Conservation (phyloP, 2,888 invertebrate species). For the Lepidochitona cinerea region DNA sequence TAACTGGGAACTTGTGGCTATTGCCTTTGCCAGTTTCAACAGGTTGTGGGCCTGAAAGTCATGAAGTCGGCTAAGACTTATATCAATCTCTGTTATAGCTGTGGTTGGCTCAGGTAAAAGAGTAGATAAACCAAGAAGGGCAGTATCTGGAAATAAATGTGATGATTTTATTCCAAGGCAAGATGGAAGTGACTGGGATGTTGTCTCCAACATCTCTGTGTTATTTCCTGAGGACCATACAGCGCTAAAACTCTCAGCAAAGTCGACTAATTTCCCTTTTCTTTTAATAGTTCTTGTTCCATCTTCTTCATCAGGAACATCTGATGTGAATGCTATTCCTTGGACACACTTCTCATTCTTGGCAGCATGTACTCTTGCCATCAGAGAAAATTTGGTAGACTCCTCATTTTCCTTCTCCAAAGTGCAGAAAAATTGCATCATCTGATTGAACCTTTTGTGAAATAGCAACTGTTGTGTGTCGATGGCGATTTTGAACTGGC, state of each 20-base stretch:
- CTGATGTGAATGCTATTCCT: conserved; percentile 2
- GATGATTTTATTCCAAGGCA: conserved; percentile 30
- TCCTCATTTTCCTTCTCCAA: conserved; percentile 45
- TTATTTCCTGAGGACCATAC: conserved; percentile 46
- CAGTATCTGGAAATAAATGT: conserved; percentile 37
- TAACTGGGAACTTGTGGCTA: conserved; percentile 39
- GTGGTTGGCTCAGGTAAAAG: conserved; percentile 28
- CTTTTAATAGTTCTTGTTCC: background rate
- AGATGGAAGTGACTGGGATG: conserved; percentile 47
- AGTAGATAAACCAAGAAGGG: conserved; percentile 40
- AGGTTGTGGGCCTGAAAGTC: conserved; percentile 38
- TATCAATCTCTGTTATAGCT: conserved; percentile 47
- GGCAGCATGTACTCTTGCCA: conserved; percentile 44
- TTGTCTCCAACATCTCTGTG: conserved; percentile 36
- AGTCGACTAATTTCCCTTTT: conserved; percentile 37
- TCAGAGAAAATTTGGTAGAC: conserved; percentile 28
- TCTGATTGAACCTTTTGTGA: background rate
- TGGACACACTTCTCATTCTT: conserved; percentile 30
- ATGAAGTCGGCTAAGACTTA: conserved; percentile 52
- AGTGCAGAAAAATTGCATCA: conserved; percentile 52
- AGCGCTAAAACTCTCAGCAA: conserved; percentile 49
- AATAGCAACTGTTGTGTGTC: conserved; percentile 24
- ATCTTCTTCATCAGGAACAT: background rate
- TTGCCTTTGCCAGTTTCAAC: conserved; percentile 43
- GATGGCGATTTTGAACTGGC: conserved; percentile 35